These are phyloP conservation scores for Eudyptes chrysolophus DNA, from an alignment of 2,113 vertebrate species.

Conservation along the genomic window DNA sequence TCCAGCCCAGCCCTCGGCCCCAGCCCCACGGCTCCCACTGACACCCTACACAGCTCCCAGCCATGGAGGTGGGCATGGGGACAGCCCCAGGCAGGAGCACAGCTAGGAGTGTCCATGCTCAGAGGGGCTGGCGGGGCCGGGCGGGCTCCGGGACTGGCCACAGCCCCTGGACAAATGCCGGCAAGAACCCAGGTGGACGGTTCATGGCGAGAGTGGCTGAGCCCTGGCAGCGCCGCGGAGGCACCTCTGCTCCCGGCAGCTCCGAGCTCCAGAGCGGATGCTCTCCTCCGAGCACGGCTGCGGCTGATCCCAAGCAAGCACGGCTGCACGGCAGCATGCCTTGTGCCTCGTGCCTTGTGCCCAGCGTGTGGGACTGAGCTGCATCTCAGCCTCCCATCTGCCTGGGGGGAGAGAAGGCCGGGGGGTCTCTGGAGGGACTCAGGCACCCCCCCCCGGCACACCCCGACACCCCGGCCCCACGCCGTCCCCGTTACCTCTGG, in stretches of 20 bases:
- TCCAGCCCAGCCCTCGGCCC: background rate
- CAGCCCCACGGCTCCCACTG: background rate
- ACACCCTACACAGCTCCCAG: background rate
- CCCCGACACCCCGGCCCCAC: background rate
- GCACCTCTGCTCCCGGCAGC: background rate
- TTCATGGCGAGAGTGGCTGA: background rate
- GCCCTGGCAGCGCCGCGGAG: accelerated
- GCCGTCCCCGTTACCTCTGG: conserved; percentile 74
- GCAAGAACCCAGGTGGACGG: background rate
- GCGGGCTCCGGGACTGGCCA: background rate
- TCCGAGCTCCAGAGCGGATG: background rate
- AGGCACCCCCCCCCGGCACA: accelerated
- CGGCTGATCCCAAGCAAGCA: accelerated
- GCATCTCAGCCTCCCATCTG: background rate
- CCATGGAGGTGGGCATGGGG: background rate
- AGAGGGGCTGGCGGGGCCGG: background rate
- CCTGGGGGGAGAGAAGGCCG: too few species aligned
- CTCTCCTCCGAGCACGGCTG: accelerated
- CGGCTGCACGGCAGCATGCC: too few species aligned
- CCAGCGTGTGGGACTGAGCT: accelerated
- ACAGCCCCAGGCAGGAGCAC: background rate
- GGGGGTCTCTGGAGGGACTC: background rate
- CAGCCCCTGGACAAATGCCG: background rate
- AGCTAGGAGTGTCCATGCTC: background rate
- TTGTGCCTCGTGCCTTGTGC: background rate